Conservation (phyloP, 2,888 invertebrate genomes). For the Chironomus tentans region DNA sequence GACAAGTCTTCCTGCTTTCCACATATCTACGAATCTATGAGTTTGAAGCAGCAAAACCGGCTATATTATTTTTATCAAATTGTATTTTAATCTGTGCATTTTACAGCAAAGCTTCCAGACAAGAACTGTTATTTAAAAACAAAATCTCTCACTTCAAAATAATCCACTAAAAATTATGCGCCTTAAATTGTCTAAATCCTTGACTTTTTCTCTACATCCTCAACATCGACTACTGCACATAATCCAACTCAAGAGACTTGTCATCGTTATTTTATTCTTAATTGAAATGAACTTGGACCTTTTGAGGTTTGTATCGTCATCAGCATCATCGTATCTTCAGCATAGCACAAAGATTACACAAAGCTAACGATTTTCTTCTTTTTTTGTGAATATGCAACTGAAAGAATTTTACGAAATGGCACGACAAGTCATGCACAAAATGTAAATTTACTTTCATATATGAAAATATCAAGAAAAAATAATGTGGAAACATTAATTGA, state of each 20-base stretch:
- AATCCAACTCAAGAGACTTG: not conserved
- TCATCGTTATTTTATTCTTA: not conserved
- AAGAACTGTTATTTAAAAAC: no score
- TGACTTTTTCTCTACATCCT: not conserved
- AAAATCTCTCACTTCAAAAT: no score
- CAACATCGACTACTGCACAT: not conserved
- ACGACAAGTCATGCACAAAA: not conserved
- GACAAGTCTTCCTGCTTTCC: no score
- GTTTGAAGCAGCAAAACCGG: no score
- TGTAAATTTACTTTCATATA: not conserved
- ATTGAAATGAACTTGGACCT: slow-evolving; percentile 10
- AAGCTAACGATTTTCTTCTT: not conserved
- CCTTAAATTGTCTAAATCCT: not conserved
- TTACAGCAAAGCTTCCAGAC: no score
- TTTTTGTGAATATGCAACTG: not conserved
- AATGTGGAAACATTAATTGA: not conserved
- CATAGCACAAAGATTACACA: not conserved
- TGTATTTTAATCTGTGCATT: no score
- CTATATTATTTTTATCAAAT: no score
- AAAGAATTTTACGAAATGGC: not conserved
- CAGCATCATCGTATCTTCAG: not conserved
- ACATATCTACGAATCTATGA: no score
- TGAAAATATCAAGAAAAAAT: not conserved
- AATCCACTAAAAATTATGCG: no score
- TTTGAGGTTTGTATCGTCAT: not conserved